Evolutionary conservation across 2,888 invertebrate species (phyloP), one percentile per base, ranked within the genome.

Genomic region (Sesamia inferens): DNA sequence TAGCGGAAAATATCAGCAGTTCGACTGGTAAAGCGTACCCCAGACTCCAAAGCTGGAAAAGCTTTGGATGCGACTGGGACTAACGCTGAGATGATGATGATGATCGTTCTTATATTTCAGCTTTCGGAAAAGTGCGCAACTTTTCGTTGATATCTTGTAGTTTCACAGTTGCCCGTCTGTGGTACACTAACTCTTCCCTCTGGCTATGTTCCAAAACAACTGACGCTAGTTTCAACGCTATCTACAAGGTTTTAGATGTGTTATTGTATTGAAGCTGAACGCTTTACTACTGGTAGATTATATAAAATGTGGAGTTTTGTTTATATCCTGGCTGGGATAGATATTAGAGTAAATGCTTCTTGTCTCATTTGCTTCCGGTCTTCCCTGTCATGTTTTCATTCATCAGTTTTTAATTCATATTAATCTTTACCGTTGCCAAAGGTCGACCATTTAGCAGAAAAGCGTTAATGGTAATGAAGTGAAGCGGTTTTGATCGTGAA

Each of bases 161-260:
- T 44, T 13, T 0, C 0, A 19, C 4, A 82, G 77, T 84, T 71
- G 84, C 74, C 22, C 1, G 84, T 83, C 62, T 85, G 57, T 24
- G 16, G 0, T 2, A 1, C 42, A 22, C 74, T 73, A 73, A 76
- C 69, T 77, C 69, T 76, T 78, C 77, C 74, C 82, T 76, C 82
- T 86, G 86, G 86, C 86, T 72, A 64, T 78, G 77, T 85, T 86
- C 86, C 86, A 86, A 85, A 83, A 80, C 85, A 86, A 85, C 75
- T 86, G 79, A 77, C 83, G 83, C 75, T 83, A 80, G 80, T 84
- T 85, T 74, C 69, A 69, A 67, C 79, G 81, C 70, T 78, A 74
- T 83, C 76, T 82, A 74, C 78, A 76, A 75, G 76, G 78, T 80
- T 84, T 79, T 82, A 80, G 73, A 80, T 78, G 78, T 85, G 83